phyloP scores from a whole-genome alignment of 2,888 invertebrate species.

The Chymomyza caudatula region DNA sequence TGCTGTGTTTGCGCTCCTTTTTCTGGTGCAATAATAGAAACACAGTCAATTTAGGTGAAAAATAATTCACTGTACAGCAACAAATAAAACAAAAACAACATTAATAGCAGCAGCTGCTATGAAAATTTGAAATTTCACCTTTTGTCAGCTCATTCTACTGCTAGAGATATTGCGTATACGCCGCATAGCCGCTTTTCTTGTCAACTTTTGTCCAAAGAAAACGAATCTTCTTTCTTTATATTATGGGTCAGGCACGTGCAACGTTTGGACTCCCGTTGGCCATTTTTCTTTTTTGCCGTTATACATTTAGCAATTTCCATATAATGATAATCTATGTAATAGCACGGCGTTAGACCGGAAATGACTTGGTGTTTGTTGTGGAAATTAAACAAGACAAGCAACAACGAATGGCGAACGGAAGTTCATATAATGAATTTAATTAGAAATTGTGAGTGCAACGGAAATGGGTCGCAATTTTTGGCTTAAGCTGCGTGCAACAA shows the following conservation, averaged over 20 bases:
- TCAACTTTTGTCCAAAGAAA: background rate
- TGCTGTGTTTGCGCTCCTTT: background rate
- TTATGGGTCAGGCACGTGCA: slow-evolving; percentile 11
- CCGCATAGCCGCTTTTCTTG: background rate
- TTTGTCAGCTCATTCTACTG: slow-evolving; percentile 17
- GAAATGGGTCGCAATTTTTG: slow-evolving; percentile 39
- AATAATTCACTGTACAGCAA: slow-evolving; percentile 71
- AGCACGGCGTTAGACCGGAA: slow-evolving; percentile 58
- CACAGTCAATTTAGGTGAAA: slow-evolving; percentile 8
- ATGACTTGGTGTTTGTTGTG: slow-evolving; percentile 64
- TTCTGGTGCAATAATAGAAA: slow-evolving; percentile 2
- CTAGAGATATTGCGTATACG: background rate
- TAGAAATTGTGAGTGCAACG: slow-evolving; percentile 48
- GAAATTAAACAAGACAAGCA: slow-evolving; percentile 56
- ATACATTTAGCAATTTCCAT: slow-evolving; percentile 30
- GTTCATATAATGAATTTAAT: slow-evolving; percentile 63
- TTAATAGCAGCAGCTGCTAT: slow-evolving; percentile 33
- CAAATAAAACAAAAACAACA: slow-evolving; percentile 21
- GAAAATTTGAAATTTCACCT: slow-evolving; percentile 43
- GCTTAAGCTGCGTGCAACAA: background rate
- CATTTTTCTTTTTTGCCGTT: slow-evolving; percentile 43
- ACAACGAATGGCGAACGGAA: slow-evolving; percentile 36
- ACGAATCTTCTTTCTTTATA: background rate
- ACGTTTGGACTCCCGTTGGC: slow-evolving; percentile 37
- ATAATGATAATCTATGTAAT: slow-evolving; percentile 65